A percentile compares a stretch with the other conserved stretches of the same genome.
Conservation (phyloP, 2,888 invertebrate species). For the Sinopyrophorus schimmeli region DNA sequence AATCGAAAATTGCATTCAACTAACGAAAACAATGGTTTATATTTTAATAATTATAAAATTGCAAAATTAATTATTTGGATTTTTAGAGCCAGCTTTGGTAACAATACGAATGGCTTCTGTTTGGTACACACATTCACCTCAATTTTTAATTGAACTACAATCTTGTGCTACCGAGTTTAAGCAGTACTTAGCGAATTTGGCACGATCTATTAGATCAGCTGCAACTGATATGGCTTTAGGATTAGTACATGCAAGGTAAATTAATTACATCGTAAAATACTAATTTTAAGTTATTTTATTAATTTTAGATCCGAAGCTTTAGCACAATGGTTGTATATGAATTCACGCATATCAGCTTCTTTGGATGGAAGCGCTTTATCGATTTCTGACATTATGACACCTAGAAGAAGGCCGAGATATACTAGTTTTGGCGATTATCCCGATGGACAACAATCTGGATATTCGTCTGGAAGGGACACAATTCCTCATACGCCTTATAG, state of each 20-base stretch:
- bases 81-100: slow-evolving; percentile 48
- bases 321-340: slow-evolving; percentile 62
- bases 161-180: slow-evolving; percentile 90
- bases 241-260: slow-evolving; percentile 71
- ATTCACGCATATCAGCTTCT: slow-evolving; percentile 58
- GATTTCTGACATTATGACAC: slow-evolving; percentile 52
- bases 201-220: slow-evolving; percentile 83
- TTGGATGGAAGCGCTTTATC: slow-evolving; percentile 52
- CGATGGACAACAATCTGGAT: slow-evolving; percentile 44
- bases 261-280: neutral
- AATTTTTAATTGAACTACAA: slow-evolving; percentile 81
- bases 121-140: slow-evolving; percentile 91
- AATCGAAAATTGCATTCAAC: slow-evolving; percentile 44
- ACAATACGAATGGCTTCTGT: slow-evolving; percentile 80
- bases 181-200: slow-evolving; percentile 82
- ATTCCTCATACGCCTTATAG: slow-evolving; percentile 54
- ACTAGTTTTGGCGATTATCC: slow-evolving; percentile 46
- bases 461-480: slow-evolving; percentile 50
- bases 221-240: slow-evolving; percentile 94
- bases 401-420: slow-evolving; percentile 56
- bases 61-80: neutral
- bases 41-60: neutral
- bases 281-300: neutral
- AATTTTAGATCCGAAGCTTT: slow-evolving; percentile 59
- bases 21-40: slow-evolving; percentile 4